phyloP scores from a whole-genome alignment of 2,113 vertebrate species.

The Jacana jacana region DNA sequence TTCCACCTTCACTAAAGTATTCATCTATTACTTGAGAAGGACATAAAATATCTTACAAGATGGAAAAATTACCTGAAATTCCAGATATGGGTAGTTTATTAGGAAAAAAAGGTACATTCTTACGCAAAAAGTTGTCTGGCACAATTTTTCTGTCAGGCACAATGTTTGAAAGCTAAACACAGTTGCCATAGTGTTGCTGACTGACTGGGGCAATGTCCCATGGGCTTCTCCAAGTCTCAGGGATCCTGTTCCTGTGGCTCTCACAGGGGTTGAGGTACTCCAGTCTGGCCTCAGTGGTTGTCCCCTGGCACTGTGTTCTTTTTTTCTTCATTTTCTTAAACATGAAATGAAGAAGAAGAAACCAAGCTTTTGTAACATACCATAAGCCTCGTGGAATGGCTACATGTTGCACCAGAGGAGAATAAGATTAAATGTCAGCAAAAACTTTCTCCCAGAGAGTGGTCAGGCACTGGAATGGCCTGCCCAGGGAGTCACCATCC shows the following conservation, averaged over 20 bases:
- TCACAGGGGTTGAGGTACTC: not conserved
- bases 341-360: not conserved
- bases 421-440: no score
- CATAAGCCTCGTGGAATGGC: not conserved
- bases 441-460: no score
- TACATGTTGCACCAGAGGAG: no score
- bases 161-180: not conserved
- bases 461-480: no score
- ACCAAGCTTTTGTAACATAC: not conserved
- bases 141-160: not conserved
- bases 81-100: not conserved
- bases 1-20: not conserved
- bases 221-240: rapidly evolving
- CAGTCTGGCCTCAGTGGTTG: not conserved
- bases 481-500: no score
- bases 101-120: not conserved
- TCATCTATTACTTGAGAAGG: not conserved
- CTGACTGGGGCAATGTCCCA: not conserved
- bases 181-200: not conserved
- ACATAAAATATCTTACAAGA: not conserved
- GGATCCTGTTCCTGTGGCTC: not conserved
- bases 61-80: not conserved
- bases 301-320: not conserved
- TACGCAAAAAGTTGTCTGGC: not conserved
- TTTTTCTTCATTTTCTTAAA: not conserved